Percentiles rank a stretch among this genome's conserved stretches.
Conservation (phyloP, 2,888 invertebrate genomes). For the Leucoptera coffeella region DNA sequence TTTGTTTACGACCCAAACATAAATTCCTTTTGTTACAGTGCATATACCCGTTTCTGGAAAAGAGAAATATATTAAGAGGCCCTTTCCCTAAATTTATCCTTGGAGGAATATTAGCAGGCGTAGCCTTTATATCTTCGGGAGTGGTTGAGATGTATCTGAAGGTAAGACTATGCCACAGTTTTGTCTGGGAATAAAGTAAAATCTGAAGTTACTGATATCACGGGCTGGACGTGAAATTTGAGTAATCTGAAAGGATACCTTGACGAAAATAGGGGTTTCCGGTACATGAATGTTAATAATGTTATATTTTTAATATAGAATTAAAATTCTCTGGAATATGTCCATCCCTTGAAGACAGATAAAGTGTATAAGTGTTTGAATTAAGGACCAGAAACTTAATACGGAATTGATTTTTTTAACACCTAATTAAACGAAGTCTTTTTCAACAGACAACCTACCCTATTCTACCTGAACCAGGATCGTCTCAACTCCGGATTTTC, state of each 20-base stretch:
- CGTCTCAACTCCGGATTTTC: constrained; percentile 55
- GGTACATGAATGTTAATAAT: too few species aligned
- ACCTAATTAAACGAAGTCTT: too few species aligned
- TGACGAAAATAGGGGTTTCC: too few species aligned
- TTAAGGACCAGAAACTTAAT: too few species aligned
- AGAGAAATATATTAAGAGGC: constrained; percentile 54
- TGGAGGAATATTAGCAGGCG: constrained; percentile 70
- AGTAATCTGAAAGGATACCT: too few species aligned
- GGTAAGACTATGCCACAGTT: constrained; percentile 17
- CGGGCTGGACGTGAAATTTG: too few species aligned
- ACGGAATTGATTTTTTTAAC: too few species aligned
- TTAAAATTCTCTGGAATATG: too few species aligned
- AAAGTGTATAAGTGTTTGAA: too few species aligned
- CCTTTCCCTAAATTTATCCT: constrained; percentile 69
- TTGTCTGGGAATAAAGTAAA: neutral
- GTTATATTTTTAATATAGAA: too few species aligned
- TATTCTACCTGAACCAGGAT: constrained; percentile 40
- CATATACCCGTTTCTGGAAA: constrained; percentile 64
- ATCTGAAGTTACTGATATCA: neutral
- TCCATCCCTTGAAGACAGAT: too few species aligned
- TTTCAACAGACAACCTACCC: constrained; percentile 51
- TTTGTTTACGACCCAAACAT: too few species aligned
- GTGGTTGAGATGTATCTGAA: constrained; percentile 63
- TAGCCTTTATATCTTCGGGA: constrained; percentile 73
- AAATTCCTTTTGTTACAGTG: constrained; percentile 20